These are phyloP conservation scores for Oryzias woworae DNA, from an alignment of 2,113 vertebrate species.

Conservation along the genomic window DNA sequence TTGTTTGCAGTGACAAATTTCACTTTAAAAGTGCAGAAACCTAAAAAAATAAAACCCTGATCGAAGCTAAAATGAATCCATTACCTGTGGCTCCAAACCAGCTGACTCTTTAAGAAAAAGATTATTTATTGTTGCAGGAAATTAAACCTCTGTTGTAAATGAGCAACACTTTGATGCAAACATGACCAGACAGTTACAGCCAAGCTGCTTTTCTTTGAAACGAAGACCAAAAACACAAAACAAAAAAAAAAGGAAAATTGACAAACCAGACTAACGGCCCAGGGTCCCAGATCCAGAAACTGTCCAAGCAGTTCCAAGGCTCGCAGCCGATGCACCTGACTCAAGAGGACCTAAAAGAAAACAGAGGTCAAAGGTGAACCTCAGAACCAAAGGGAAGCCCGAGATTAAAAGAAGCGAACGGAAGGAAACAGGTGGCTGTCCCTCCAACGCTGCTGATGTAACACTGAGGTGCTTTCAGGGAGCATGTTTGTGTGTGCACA, in stretches of 20 bases:
- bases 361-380: constrained; percentile 39
- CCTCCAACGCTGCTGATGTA: constrained; percentile 36
- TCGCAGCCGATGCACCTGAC: constrained; percentile 94
- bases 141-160: too few species aligned
- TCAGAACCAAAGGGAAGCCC: constrained; percentile 6
- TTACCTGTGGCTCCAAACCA: too few species aligned
- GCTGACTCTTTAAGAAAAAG: too few species aligned
- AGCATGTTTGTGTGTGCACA: constrained; percentile 14
- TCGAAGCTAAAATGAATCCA: too few species aligned
- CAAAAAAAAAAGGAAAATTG: background rate
- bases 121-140: too few species aligned
- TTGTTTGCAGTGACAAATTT: too few species aligned
- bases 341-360: constrained; percentile 90
- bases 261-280: constrained; percentile 94
- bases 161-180: too few species aligned
- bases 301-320: constrained; percentile 92
- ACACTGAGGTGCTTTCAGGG: constrained; percentile 9
- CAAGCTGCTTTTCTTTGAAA: too few species aligned
- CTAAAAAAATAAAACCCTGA: too few species aligned
- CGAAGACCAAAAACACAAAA: background rate
- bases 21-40: too few species aligned
- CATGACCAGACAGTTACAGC: too few species aligned
- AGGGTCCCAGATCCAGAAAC: constrained; percentile 96
- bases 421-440: constrained; percentile 63
- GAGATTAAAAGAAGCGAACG: constrained; percentile 32